These are phyloP conservation scores for Troglohyphantes excavatus DNA, from an alignment of 2,888 invertebrate genomes.

Conservation along the genomic window DNA sequence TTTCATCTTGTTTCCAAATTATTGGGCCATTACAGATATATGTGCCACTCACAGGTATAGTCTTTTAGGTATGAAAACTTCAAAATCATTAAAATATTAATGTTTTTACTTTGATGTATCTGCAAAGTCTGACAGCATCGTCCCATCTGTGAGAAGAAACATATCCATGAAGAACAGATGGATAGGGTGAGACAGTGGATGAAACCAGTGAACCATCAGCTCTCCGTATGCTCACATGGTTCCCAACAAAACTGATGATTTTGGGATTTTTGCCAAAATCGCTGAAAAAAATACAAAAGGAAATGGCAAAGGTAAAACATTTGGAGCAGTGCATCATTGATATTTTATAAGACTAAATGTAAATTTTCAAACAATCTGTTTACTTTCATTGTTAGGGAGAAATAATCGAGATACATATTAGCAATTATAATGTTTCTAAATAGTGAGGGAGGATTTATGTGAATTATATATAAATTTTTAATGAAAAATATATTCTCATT, in stretches of 20 bases:
- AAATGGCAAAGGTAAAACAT: too few relatives aligned
- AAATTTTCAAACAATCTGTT: not conserved
- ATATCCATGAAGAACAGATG: slow-evolving; percentile 86
- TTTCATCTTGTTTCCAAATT: too few relatives aligned
- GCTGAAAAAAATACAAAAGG: slow-evolving; percentile 85
- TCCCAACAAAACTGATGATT: slow-evolving; percentile 91
- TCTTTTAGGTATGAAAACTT: too few relatives aligned
- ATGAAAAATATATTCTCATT: too few relatives aligned
- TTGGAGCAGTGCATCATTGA: too few relatives aligned
- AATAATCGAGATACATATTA: not conserved
- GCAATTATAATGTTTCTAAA: too few relatives aligned
- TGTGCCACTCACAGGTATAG: too few relatives aligned
- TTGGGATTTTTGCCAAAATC: slow-evolving; percentile 94
- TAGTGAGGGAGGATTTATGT: too few relatives aligned
- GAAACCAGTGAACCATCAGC: slow-evolving; percentile 94
- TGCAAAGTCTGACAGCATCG: slow-evolving; percentile 91
- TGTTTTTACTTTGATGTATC: slow-evolving; percentile 87
- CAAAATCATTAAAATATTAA: too few relatives aligned
- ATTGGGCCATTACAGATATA: too few relatives aligned
- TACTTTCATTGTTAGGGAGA: not conserved
- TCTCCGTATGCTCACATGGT: slow-evolving; percentile 91
- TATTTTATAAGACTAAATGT: too few relatives aligned
- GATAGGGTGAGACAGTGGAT: slow-evolving; percentile 88
- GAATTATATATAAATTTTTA: too few relatives aligned
- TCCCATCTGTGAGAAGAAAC: slow-evolving; percentile 91